Percentiles rank a stretch among this genome's conserved stretches.
phyloP scores from a whole-genome alignment of 1,140 invertebrate species.

The Sarcophaga peregrina region DNA sequence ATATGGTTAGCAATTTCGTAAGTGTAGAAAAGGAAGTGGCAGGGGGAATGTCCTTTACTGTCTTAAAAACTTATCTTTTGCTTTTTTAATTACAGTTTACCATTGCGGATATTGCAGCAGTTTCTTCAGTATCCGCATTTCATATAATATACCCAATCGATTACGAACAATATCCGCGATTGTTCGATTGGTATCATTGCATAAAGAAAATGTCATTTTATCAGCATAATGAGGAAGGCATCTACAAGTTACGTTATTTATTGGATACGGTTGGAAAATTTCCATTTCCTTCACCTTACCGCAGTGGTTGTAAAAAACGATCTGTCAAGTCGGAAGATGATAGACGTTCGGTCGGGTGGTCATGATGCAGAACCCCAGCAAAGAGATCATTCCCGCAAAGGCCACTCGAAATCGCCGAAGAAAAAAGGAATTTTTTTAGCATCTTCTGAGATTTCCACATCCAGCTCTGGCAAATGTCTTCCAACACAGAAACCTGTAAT shows the following conservation, averaged over 20 bases:
- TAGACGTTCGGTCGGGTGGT: too few relatives aligned
- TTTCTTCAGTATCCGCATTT: slow-evolving; percentile 62
- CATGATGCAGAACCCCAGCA: too few relatives aligned
- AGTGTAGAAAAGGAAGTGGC: background rate
- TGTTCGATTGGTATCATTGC: slow-evolving; percentile 55
- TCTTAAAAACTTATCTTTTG: background rate
- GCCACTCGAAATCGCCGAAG: too few relatives aligned
- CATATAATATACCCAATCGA: slow-evolving; percentile 60
- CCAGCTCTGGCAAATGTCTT: too few relatives aligned
- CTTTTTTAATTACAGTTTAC: slow-evolving; percentile 53
- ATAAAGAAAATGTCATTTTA: slow-evolving; percentile 53
- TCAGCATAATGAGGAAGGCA: slow-evolving; percentile 19
- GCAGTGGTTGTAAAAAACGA: background rate
- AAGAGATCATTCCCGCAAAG: too few relatives aligned
- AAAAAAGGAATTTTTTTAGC: too few relatives aligned
- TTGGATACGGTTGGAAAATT: slow-evolving; percentile 37
- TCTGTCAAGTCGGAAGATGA: too few relatives aligned
- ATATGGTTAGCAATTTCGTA: slow-evolving; percentile 33
- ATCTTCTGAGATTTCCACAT: too few relatives aligned
- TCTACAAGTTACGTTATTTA: slow-evolving; percentile 18
- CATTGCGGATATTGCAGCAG: slow-evolving; percentile 61
- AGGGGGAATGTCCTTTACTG: too few relatives aligned
- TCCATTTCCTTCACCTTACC: slow-evolving; percentile 18
- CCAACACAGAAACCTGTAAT: too few relatives aligned
- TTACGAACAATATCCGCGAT: slow-evolving; percentile 49